Percentiles rank a stretch among this genome's conserved stretches.
These are phyloP conservation scores for Pavo muticus DNA, from an alignment of 2,113 vertebrate species.

Conservation along the genomic window DNA sequence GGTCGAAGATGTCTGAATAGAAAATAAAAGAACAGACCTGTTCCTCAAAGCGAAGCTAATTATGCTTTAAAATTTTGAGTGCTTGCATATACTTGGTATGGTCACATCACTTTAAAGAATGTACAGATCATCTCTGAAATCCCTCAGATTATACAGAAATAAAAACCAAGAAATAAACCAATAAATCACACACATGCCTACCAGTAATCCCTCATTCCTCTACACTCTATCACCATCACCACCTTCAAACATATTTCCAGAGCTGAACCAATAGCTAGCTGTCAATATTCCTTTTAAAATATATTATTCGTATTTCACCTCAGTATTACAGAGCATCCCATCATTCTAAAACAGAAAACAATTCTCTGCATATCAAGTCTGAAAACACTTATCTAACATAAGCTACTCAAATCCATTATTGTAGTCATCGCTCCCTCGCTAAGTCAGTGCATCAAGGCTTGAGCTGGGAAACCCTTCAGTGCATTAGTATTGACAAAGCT, in stretches of 20 bases:
- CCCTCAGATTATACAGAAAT: conserved; percentile 7
- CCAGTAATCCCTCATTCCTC: neutral
- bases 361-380: conserved; percentile 66
- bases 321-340: neutral
- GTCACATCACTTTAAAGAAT: neutral
- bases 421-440: conserved; percentile 65
- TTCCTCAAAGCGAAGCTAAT: neutral
- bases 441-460: conserved; percentile 42
- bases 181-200: conserved; percentile 23
- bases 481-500: conserved; percentile 65
- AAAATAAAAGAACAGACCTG: neutral
- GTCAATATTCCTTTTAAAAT: conserved; percentile 2
- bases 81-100: neutral
- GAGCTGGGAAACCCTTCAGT: conserved; percentile 53
- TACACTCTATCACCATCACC: neutral
- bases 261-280: neutral
- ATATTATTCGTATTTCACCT: conserved; percentile 18
- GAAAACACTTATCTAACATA: conserved; percentile 69
- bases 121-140: neutral
- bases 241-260: conserved; percentile 13
- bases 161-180: conserved; percentile 37
- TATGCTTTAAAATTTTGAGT: neutral
- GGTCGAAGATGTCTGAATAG: neutral
- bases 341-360: conserved; percentile 26
- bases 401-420: conserved; percentile 74